A percentile compares a stretch with the other conserved stretches of the same genome.
Conservation (phyloP, 2,113 vertebrate genomes). For the Perccottus glenii region DNA sequence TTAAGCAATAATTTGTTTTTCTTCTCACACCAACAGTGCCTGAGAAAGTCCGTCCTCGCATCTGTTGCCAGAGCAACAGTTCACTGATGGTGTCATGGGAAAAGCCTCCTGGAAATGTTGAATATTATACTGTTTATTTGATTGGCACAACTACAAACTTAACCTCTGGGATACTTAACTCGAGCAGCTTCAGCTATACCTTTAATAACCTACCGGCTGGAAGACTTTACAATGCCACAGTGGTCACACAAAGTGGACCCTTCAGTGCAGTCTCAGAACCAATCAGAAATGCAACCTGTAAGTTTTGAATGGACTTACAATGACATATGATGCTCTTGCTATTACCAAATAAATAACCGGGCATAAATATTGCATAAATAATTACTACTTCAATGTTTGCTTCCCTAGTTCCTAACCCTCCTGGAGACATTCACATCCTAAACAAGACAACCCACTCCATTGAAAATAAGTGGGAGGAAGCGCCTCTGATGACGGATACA, state of each 20-base stretch:
- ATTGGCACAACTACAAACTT: accelerated
- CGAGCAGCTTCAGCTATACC: accelerated
- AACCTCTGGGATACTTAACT: accelerated
- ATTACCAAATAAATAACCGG: no score
- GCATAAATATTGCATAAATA: no score
- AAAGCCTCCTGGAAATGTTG: constrained; percentile 52
- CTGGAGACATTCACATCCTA: constrained; percentile 39
- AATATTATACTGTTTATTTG: constrained; percentile 26
- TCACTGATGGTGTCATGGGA: constrained; percentile 66
- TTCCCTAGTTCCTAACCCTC: constrained; percentile 71
- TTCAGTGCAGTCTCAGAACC: constrained; percentile 42
- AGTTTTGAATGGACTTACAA: constrained; percentile 36
- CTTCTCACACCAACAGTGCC: constrained; percentile 57
- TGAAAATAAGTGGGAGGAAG: constrained; percentile 36
- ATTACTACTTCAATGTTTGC: background rate
- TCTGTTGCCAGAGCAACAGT: constrained; percentile 55
- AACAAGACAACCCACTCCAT: constrained; percentile 44
- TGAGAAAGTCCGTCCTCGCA: constrained; percentile 19
- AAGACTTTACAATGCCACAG: constrained; percentile 31
- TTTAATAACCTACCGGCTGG: constrained; percentile 58
- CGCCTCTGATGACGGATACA: constrained; percentile 41
- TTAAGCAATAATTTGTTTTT: background rate
- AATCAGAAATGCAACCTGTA: constrained; percentile 68
- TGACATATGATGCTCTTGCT: background rate
- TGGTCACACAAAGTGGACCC: constrained; percentile 59